Percentiles rank a stretch among this genome's conserved stretches.
These are phyloP conservation scores for Globodera rostochiensis DNA, from an alignment of 1,140 invertebrate species.

Conservation along the genomic window DNA sequence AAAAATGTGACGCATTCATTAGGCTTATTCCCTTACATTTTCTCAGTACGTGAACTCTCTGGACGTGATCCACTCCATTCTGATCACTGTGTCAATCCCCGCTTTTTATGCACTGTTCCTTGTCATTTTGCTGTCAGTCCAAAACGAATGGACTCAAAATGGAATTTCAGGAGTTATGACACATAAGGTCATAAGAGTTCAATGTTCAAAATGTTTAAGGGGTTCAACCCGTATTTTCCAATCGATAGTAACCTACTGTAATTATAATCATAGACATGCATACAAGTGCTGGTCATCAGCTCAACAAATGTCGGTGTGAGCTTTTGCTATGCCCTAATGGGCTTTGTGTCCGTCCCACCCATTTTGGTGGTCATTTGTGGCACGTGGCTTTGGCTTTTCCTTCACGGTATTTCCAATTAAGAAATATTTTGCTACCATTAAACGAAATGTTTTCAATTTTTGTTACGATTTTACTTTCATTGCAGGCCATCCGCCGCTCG, in stretches of 20 bases:
- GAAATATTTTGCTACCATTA: background rate
- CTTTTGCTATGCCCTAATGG: constrained; percentile 12
- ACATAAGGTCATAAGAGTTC: background rate
- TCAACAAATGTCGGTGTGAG: background rate
- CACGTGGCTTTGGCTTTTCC: constrained; percentile 1
- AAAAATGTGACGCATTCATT: too few relatives aligned
- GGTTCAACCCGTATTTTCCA: background rate
- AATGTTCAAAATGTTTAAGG: background rate
- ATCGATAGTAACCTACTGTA: background rate
- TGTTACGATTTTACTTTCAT: background rate
- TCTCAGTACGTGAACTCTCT: background rate
- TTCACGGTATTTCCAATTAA: background rate
- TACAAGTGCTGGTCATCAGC: background rate
- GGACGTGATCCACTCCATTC: background rate
- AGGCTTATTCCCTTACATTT: background rate
- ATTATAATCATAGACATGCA: background rate
- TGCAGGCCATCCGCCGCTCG: background rate
- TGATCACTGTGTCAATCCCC: constrained; percentile 3
- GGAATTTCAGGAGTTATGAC: background rate
- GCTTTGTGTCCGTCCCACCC: background rate
- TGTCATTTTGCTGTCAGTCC: background rate
- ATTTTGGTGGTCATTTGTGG: background rate
- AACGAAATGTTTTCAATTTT: background rate
- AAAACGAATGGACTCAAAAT: background rate
- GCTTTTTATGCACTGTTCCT: background rate